Evolutionary conservation across 2,797 vertebrate species (phyloP), one percentile per base, ranked within the genome.

Genomic region (Eupleurogrammus muticus): DNA sequence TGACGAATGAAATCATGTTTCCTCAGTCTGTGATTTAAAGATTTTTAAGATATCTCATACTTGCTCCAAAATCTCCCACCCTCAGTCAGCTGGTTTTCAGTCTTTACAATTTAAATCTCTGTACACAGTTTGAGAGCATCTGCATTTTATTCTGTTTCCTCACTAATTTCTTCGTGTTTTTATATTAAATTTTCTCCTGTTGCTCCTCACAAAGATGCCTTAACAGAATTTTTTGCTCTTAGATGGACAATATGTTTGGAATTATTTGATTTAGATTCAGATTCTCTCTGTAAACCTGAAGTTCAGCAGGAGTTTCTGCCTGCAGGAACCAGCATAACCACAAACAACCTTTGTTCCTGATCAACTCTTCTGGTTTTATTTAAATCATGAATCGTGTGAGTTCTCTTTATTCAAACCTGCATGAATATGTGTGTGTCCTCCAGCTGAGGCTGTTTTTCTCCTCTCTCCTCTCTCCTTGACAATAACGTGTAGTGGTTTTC

Each of bases 391-490:
- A 80, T 56, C 67, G 42, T 38, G 48, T 55, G 50, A 42, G 35
- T 71, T 70, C 17, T 23, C 16, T 66, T 65, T 57, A 32, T 68
- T 77, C 63, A 53, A 66, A 79, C 32, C 60, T 42, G 46, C 63
- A 80, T 77, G 63, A 70, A 68, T 58, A 66, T 72, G 73, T 75
- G 80, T 56, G 62, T 69, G 47, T 24, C 63, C 62, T 49, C 35
- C 46, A 47, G 71, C 65, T 82, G 53, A 70, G 74, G 69, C 79
- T 71, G 64, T 75, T 57, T 70, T 75, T 77, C 70, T 54, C 28
- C 70, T 78, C 82, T 83, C 75, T 81, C 84, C 82, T 59, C 70
- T 70, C 54, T 78, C 70, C 73, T 78, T 78, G 86, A 82, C 82
- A n/a, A n/a, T n/a, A n/a, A n/a, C n/a, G n/a, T n/a, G n/a, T n/a